Evolutionary conservation across 2,888 invertebrate species (phyloP), one percentile per base, ranked within the genome.

Genomic region (Zygaena filipendulae): DNA sequence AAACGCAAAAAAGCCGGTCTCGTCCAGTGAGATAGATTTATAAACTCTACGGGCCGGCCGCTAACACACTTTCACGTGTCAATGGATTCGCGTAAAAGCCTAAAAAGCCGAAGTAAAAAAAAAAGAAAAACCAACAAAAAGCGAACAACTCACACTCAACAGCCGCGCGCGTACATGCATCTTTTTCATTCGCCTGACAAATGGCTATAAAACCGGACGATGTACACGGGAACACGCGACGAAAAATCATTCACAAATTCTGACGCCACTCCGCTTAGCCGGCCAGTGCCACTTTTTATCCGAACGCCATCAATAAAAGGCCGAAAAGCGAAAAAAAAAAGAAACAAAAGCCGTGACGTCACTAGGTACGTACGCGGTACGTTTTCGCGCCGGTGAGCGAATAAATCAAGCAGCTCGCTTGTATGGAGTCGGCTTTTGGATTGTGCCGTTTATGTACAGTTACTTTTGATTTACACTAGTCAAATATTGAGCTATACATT

Each of bases 61-160:
- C 69, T 75, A 77, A 77, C 77, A 77, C 75, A 75, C 72, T 77
- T 74, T 72, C 66, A 60, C 74, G 72, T 77, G 77, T 77, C 77
- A 72, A 72, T 75, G 74, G 70, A 62, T 66, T 57, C 64, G 54
- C 67, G 74, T 77, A 71, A 79, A 77, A 79, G 77, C 77, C 63
- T 61, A 67, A 75, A 75, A 75, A 67, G 57, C 53, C 48, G 47
- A 57, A 66, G 69, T 64, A 62, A 59, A 56, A 40, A 33, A 34
- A 31, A 39, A 43, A 48, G 47, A n/a, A n/a, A n/a, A n/a, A n/a
- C n/a, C n/a, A n/a, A n/a, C n/a, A 45, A 52, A 49, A 49, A 44
- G 36, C 43, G 39, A 43, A 43, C 32, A 41, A 44, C 43, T n/a
- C n/a, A n/a, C n/a, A n/a, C n/a, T 49, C 47, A 53, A 52, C 50